Evolutionary conservation across 1,140 invertebrate genomes (phyloP).

Genomic region (Meloidogyne hapla): DNA sequence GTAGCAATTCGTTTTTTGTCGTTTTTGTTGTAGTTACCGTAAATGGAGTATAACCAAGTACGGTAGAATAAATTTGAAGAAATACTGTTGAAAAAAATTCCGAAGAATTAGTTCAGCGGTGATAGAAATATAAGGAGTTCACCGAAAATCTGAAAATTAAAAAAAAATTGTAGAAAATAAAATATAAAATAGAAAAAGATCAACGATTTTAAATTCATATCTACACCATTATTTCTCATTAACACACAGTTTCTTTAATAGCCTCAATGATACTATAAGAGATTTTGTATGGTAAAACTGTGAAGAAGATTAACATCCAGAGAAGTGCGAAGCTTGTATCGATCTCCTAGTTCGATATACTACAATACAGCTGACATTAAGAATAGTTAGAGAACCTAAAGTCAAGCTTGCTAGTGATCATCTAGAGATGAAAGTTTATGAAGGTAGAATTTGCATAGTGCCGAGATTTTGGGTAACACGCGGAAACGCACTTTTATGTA

Average conservation of each 20-base stretch:
- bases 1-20: not conserved
- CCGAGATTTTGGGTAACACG: not conserved
- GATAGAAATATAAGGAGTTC: not conserved
- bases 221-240: too few relatives aligned
- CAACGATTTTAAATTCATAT: too few relatives aligned
- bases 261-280: too few relatives aligned
- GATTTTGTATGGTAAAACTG: too few relatives aligned
- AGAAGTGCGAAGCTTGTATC: too few relatives aligned
- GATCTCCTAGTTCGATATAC: too few relatives aligned
- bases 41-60: not conserved
- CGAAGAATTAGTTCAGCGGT: not conserved
- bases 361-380: too few relatives aligned
- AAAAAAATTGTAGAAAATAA: not conserved
- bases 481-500: not conserved
- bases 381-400: too few relatives aligned
- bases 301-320: too few relatives aligned
- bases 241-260: too few relatives aligned
- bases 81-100: not conserved
- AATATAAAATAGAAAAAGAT: too few relatives aligned
- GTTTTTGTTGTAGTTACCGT: not conserved
- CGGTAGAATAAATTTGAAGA: not conserved
- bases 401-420: not conserved
- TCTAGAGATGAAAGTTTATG: not conserved
- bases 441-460: not conserved
- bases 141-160: not conserved